These are phyloP conservation scores for Glyphotaelius pellucidus DNA, from an alignment of 2,888 invertebrate species.

Conservation along the genomic window DNA sequence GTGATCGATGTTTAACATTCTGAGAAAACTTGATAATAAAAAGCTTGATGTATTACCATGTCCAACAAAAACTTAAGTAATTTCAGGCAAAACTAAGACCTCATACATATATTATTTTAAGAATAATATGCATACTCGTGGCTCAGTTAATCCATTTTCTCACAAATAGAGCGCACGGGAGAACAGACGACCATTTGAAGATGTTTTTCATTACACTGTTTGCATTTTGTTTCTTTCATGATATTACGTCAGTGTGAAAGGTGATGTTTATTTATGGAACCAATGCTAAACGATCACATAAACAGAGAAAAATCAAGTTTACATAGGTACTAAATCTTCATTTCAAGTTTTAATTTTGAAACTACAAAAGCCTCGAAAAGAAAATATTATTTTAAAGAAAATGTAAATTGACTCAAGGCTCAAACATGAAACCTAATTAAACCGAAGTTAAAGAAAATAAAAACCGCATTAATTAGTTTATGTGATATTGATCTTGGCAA, in stretches of 20 bases:
- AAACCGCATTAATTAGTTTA: background rate
- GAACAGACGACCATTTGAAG: background rate
- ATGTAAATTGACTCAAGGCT: background rate
- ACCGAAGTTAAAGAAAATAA: background rate
- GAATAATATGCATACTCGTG: background rate
- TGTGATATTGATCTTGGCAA: background rate
- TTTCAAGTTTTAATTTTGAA: background rate
- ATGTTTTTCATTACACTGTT: background rate
- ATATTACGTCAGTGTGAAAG: background rate
- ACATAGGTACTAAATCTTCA: background rate
- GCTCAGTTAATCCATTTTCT: background rate
- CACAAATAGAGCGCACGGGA: background rate
- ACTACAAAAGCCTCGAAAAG: background rate
- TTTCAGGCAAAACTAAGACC: background rate
- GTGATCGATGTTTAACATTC: background rate
- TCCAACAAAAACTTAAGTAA: background rate
- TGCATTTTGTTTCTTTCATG: background rate
- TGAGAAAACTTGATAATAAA: background rate
- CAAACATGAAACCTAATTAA: background rate
- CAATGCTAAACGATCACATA: background rate
- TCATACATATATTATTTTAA: background rate
- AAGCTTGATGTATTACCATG: background rate
- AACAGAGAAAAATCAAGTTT: background rate
- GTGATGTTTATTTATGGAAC: background rate
- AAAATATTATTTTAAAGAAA: background rate